Evolutionary conservation across 2,888 invertebrate genomes (phyloP).

Genomic region (Cancer borealis): DNA sequence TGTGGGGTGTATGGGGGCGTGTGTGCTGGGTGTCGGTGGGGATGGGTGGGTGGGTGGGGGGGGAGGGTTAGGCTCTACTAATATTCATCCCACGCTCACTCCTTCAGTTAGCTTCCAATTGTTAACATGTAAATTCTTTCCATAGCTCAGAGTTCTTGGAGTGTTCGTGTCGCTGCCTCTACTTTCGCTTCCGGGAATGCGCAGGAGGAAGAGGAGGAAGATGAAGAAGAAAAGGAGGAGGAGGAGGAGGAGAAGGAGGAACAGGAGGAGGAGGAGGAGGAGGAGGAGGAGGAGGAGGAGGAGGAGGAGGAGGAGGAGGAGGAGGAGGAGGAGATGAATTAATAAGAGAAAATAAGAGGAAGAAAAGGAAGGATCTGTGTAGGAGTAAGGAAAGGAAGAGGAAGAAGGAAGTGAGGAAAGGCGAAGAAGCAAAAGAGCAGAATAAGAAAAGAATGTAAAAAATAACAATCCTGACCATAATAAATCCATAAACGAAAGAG

Average conservation of each 20-base stretch:
- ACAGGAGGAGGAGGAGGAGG: not conserved
- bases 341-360: not conserved
- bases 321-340: not conserved
- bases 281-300: not conserved
- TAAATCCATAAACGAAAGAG: not conserved
- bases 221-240: not conserved
- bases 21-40: not conserved
- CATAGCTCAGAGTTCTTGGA: not conserved
- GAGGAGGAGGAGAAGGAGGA: not conserved
- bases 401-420: not conserved
- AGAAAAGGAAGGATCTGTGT: not conserved
- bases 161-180: not conserved
- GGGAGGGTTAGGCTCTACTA: not conserved
- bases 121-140: constrained; percentile 1
- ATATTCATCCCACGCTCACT: not conserved
- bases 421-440: not conserved
- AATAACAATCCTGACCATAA: not conserved
- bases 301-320: not conserved
- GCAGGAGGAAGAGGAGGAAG: not conserved
- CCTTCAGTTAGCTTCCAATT: constrained; percentile 1
- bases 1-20: no score
- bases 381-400: not conserved
- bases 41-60: not conserved
- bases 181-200: not conserved
- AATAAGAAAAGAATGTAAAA: not conserved